These are phyloP conservation scores for Drepanosiphum platanoidis DNA, from an alignment of 2,888 invertebrate species.

Conservation along the genomic window DNA sequence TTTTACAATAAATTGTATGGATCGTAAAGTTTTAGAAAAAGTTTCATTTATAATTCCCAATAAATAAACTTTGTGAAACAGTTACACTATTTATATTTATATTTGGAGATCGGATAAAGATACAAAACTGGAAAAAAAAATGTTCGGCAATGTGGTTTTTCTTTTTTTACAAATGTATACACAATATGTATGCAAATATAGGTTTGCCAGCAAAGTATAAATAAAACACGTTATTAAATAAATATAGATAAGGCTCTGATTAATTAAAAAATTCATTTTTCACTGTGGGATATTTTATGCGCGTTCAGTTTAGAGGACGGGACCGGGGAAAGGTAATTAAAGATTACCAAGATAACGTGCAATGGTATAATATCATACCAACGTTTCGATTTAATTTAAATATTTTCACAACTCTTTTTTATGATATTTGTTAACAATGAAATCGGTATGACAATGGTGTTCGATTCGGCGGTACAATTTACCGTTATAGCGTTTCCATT, in stretches of 20 bases:
- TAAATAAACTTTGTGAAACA: neutral
- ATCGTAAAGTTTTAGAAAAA: neutral
- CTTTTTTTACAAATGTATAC: neutral
- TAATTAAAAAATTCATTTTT: neutral
- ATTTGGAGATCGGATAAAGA: neutral
- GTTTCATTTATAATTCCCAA: neutral
- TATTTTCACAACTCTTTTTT: neutral
- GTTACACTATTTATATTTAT: neutral
- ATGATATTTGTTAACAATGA: no score
- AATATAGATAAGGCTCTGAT: neutral
- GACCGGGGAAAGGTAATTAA: neutral
- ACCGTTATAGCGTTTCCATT: no score
- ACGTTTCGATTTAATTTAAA: neutral
- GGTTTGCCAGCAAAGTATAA: neutral
- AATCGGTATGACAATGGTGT: no score
- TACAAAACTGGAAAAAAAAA: neutral
- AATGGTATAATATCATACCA: neutral
- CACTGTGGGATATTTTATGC: neutral
- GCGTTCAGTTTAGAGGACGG: no score
- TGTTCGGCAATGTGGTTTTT: neutral
- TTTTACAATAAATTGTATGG: neutral
- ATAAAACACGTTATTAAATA: neutral
- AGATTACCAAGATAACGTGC: no score
- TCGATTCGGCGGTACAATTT: no score
- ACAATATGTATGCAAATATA: slow-evolving; percentile 6